phyloP scores from a whole-genome alignment of 1,140 invertebrate species.

The Hydropsyche tenuis region DNA sequence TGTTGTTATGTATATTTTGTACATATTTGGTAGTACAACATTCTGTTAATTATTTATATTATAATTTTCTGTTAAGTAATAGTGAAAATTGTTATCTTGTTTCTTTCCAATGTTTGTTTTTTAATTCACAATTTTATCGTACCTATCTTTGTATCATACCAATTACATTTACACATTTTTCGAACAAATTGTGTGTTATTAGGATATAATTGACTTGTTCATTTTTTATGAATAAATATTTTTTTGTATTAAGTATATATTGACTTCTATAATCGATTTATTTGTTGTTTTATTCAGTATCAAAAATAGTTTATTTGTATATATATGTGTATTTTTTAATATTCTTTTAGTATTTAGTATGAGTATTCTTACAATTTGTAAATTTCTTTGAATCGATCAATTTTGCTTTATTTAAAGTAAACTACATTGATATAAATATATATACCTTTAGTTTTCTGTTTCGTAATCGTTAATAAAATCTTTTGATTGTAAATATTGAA shows the following conservation, averaged over 20 bases:
- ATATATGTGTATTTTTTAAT: too few species aligned
- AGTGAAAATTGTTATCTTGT: not conserved
- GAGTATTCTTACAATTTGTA: too few species aligned
- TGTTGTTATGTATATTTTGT: not conserved
- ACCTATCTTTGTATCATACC: not conserved
- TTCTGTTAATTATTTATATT: not conserved
- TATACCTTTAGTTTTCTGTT: not conserved
- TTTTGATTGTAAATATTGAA: conserved; percentile 37
- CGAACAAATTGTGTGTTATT: conserved; percentile 1
- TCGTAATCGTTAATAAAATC: conserved; percentile 39
- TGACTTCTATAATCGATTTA: too few species aligned
- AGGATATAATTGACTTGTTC: not conserved
- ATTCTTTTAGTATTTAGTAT: too few species aligned
- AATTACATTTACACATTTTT: not conserved
- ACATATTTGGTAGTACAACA: not conserved
- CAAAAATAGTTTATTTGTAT: too few species aligned
- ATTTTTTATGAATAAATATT: too few species aligned
- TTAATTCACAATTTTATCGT: too few species aligned
- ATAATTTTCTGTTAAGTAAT: not conserved
- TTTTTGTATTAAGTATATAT: too few species aligned
- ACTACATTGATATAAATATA: not conserved
- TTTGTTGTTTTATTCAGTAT: too few species aligned
- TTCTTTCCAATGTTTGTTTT: conserved; percentile 3
- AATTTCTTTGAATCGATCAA: too few species aligned
- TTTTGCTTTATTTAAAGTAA: too few species aligned